Evolutionary conservation across 1,140 invertebrate species (phyloP).

Genomic region (Musca domestica): DNA sequence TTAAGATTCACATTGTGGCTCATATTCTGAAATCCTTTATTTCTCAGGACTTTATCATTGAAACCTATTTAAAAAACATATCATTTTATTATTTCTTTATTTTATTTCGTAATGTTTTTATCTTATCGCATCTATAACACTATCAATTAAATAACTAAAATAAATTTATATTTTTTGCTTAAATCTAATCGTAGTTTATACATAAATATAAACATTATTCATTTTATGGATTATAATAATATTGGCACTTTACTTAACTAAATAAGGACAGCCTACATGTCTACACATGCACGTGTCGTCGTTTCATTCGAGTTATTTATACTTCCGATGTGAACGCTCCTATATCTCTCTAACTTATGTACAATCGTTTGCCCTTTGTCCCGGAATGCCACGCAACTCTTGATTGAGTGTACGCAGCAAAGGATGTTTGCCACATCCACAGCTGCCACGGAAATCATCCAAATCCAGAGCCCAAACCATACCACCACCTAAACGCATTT

Average conservation of each 20-base stretch:
- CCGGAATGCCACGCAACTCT: slow-evolving; percentile 57
- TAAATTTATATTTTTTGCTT: neutral
- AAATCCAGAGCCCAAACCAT: slow-evolving; percentile 78
- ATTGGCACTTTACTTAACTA: slow-evolving; percentile 16
- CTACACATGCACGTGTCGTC: neutral
- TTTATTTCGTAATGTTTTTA: no score
- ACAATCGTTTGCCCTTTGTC: slow-evolving; percentile 53
- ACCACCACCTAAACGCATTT: slow-evolving; percentile 67
- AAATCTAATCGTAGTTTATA: slow-evolving; percentile 1
- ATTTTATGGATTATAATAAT: neutral
- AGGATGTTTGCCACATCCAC: slow-evolving; percentile 63
- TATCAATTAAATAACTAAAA: no score
- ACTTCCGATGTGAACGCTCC: no score
- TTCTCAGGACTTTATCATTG: no score
- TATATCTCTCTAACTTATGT: slow-evolving; percentile 31
- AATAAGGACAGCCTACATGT: neutral
- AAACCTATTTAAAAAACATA: no score
- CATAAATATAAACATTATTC: no score
- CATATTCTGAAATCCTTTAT: no score
- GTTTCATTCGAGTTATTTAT: no score
- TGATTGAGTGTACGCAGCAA: slow-evolving; percentile 60
- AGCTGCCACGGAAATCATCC: slow-evolving; percentile 71
- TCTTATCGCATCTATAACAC: no score
- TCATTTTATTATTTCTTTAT: no score
- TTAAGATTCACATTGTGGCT: no score